Percentiles rank a stretch among this genome's conserved stretches.
Conservation (phyloP, 2,113 vertebrate genomes). For the Cynopterus brachyotis region DNA sequence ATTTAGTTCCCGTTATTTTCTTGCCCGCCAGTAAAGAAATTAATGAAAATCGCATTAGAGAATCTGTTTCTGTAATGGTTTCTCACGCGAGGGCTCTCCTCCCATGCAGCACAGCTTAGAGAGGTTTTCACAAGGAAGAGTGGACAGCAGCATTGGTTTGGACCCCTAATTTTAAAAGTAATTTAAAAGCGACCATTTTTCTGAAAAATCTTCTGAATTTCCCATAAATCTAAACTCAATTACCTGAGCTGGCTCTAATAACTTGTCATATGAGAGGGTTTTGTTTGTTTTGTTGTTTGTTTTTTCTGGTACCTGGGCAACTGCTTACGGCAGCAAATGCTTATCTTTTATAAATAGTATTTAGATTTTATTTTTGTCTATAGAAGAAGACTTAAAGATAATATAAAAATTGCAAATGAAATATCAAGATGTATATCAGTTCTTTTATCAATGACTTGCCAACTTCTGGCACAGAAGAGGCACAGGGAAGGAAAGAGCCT, state of each 20-base stretch:
- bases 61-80: conserved; percentile 62
- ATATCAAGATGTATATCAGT: conserved; percentile 38
- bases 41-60: conserved; percentile 73
- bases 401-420: conserved; percentile 58
- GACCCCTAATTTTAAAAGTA: conserved; percentile 75
- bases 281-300: not conserved
- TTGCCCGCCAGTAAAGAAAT: conserved; percentile 78
- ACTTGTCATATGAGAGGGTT: conserved; percentile 54
- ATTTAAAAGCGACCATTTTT: conserved; percentile 76
- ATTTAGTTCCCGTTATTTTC: conserved; percentile 79
- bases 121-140: conserved; percentile 63
- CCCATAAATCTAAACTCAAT: conserved; percentile 80
- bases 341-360: conserved; percentile 55
- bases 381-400: conserved; percentile 49
- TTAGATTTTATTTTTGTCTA: conserved; percentile 35
- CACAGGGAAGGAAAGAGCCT: not conserved
- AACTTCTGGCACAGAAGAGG: not conserved
- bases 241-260: conserved; percentile 71
- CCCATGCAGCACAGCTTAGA: conserved; percentile 9
- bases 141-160: conserved; percentile 65
- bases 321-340: conserved; percentile 67
- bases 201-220: conserved; percentile 80
- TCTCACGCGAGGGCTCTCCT: conserved; percentile 26
- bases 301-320: conserved; percentile 59
- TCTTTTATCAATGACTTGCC: not conserved